These are phyloP conservation scores for Planococcus citri DNA, from an alignment of 1,140 invertebrate genomes.

Conservation along the genomic window DNA sequence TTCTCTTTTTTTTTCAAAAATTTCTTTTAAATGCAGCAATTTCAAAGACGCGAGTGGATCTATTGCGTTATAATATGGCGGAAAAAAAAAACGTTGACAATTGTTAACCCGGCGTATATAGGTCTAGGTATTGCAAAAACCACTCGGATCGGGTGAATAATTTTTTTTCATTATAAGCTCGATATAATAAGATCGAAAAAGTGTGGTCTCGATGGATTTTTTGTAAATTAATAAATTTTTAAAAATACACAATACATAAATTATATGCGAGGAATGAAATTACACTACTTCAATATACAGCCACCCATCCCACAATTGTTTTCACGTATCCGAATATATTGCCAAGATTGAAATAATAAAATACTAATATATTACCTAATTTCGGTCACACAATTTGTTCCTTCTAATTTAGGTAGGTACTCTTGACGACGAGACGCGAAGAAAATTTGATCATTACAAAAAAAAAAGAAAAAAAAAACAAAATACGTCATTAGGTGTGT, in stretches of 20 bases:
- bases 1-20: neutral
- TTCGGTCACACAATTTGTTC: too few species aligned
- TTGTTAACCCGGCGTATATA: too few species aligned
- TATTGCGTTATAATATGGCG: neutral
- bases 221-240: too few species aligned
- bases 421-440: too few species aligned
- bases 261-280: conserved; percentile 3
- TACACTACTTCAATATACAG: neutral
- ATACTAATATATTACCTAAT: too few species aligned
- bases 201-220: neutral
- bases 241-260: conserved; percentile 1
- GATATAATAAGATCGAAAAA: neutral
- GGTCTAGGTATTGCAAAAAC: too few species aligned
- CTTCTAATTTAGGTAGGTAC: too few species aligned
- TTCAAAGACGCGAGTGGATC: conserved; percentile 9
- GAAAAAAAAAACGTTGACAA: too few species aligned
- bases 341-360: too few species aligned
- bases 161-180: neutral
- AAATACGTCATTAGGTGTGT: neutral
- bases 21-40: conserved; percentile 18
- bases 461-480: neutral
- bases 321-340: too few species aligned
- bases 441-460: neutral
- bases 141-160: neutral
- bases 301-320: too few species aligned